These are phyloP conservation scores for Sylvietta virens DNA, from an alignment of 2,113 vertebrate genomes.

Conservation along the genomic window DNA sequence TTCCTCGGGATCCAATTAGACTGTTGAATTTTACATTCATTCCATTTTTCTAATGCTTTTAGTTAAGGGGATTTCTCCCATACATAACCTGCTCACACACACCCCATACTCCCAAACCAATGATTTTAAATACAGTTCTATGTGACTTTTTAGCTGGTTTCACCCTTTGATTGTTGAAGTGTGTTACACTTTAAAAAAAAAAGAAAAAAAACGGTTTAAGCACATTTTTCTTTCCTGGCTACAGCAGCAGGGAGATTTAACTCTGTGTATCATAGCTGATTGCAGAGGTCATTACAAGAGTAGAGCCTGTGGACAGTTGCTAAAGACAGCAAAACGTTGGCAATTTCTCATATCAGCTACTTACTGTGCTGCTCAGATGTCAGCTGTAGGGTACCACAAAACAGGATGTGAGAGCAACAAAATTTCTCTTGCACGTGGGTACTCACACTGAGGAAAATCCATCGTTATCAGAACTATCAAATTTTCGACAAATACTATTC, in stretches of 20 bases:
- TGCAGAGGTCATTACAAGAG: not conserved
- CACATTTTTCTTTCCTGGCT: conserved; percentile 36
- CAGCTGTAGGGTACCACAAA: not conserved
- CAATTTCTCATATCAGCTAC: not conserved
- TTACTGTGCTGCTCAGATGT: not conserved
- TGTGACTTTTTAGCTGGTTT: conserved; percentile 14
- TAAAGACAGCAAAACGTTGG: not conserved
- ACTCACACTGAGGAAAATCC: not conserved
- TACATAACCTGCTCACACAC: not conserved
- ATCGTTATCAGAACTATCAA: not conserved
- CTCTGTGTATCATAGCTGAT: not conserved
- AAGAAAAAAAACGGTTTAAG: not conserved
- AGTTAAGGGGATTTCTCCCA: conserved; percentile 52
- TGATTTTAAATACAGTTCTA: conserved; percentile 28
- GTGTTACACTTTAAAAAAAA: not conserved
- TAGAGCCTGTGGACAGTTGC: not conserved
- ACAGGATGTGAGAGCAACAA: not conserved
- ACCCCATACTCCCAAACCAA: not conserved
- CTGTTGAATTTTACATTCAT: conserved; percentile 65
- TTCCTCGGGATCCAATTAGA: conserved; percentile 45
- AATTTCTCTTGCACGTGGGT: not conserved
- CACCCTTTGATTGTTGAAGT: conserved; percentile 54
- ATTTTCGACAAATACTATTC: not conserved
- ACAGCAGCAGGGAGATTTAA: not conserved
- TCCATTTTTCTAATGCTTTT: conserved; percentile 57